phyloP scores from a whole-genome alignment of 2,797 vertebrate genomes.

The Alauda arvensis region DNA sequence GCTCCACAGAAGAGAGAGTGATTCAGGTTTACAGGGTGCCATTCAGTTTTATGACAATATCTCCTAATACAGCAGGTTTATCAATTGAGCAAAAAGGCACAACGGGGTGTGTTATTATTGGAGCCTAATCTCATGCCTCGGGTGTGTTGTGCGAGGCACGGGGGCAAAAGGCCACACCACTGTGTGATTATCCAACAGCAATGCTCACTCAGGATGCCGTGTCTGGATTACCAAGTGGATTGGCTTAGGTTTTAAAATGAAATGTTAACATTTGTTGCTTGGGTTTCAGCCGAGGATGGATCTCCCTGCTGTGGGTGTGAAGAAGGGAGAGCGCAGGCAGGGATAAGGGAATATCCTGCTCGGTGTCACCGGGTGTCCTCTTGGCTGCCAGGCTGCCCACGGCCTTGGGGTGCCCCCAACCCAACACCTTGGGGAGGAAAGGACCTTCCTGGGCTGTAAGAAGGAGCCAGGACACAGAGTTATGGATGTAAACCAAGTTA shows the following conservation, averaged over 20 bases:
- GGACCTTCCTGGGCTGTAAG: not conserved
- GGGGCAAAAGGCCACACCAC: constrained; percentile 53
- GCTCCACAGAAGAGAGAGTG: constrained; percentile 36
- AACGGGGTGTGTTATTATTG: constrained; percentile 53
- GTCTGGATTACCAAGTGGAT: constrained; percentile 57
- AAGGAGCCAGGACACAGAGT: fast-evolving
- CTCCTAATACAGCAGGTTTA: constrained; percentile 62
- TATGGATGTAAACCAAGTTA: not conserved
- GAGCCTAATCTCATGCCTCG: constrained; percentile 58
- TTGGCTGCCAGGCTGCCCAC: not conserved
- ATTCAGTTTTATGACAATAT: constrained; percentile 65
- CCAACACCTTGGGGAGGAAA: not conserved
- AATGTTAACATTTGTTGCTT: constrained; percentile 23
- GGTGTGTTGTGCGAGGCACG: constrained; percentile 49
- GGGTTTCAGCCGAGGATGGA: not conserved
- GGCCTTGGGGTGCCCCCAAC: not conserved
- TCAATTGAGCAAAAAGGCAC: constrained; percentile 64
- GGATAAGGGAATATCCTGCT: not conserved
- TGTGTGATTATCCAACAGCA: constrained; percentile 58
- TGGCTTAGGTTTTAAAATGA: constrained; percentile 43
- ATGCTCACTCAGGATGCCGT: constrained; percentile 24
- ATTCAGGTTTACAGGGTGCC: constrained; percentile 65
- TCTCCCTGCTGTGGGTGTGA: not conserved
- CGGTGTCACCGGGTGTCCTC: fast-evolving
- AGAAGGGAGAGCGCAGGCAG: not conserved